Base-by-base conservation (phyloP, 2,113 vertebrate species). In the Strix aluco region DNA sequence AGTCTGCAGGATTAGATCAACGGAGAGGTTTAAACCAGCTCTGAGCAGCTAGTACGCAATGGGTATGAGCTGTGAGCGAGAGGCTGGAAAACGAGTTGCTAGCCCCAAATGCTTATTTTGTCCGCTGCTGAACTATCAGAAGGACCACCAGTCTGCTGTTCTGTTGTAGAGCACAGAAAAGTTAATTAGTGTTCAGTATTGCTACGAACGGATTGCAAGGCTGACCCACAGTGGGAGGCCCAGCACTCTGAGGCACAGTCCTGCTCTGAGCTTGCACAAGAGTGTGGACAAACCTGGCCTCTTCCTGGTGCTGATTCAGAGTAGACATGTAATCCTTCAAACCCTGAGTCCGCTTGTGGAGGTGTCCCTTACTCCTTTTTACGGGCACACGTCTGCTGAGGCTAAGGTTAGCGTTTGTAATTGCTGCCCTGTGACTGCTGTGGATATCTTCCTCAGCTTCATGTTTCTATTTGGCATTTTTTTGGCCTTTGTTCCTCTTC, bases 191-290 rank as follows among this genome's bases (percentile, higher is more conserved):
- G 0, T 57, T 63, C 49, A 69, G 7, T 59, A 2, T 9, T 3
- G 1, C 47, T 54, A 2, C 47, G 42, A 27, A 13, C 36, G 0
- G 0, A 11, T 51, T 1, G 6, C 44, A 57, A 36, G 34, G 72
- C 78, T 72, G 52, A 11, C 34, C 4, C 6, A 5, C 66, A 42
- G 36, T 2, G 27, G 3, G 1, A 47, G 58, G 25, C 30, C 4
- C 25, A 3, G 51, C 3, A 15, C 26, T 40, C 17, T 6, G 46
- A 63, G 52, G 22, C 11, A 0, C 36, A 29, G 59, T 36, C n/a
- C 36, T 40, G 71, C 46, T 40, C 49, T 19, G 57, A 67, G 52
- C 66, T 93, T 9, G 2, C 19, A 36, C 15, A 18, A 4, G 25
- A 54, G 51, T 1, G 0, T 26, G 30, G 20, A 4, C 44, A 25